Conservation (phyloP, 2,888 invertebrate species). For the Tribolium freemani region DNA sequence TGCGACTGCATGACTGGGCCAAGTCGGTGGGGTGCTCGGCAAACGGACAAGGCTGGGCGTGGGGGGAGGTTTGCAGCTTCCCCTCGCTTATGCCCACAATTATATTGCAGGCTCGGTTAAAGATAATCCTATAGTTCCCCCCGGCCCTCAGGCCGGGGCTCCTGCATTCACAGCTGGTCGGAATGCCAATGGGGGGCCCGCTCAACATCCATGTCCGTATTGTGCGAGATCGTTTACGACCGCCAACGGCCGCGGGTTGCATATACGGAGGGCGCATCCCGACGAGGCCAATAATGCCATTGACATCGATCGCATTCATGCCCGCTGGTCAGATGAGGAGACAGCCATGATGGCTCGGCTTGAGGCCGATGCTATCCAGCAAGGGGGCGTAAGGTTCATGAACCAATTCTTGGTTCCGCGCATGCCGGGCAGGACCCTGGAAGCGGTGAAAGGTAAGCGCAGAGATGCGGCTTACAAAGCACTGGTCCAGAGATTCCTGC, state of each 20-base stretch:
- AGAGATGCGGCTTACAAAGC: background rate
- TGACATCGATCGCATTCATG: background rate
- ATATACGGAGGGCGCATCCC: background rate
- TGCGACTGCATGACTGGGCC: too few relatives aligned
- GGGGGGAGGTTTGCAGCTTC: too few relatives aligned
- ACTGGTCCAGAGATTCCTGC: background rate
- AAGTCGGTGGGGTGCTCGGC: too few relatives aligned
- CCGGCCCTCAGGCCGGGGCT: background rate
- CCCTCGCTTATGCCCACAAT: too few relatives aligned
- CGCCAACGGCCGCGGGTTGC: too few relatives aligned
- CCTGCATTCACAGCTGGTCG: too few relatives aligned
- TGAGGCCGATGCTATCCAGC: background rate
- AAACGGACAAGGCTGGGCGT: too few relatives aligned
- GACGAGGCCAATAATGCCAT: background rate
- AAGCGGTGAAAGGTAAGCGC: constrained; percentile 4
- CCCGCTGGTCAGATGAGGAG: background rate
- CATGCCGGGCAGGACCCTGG: background rate
- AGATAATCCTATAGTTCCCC: too few relatives aligned
- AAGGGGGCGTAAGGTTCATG: background rate
- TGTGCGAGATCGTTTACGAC: too few relatives aligned
- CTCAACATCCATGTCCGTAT: too few relatives aligned
- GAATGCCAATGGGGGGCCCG: too few relatives aligned
- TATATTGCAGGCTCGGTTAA: too few relatives aligned
- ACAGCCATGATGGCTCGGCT: background rate
- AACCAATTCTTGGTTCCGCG: background rate